These are phyloP conservation scores for Timema cristinae DNA, from an alignment of 2,888 invertebrate species.

Conservation along the genomic window DNA sequence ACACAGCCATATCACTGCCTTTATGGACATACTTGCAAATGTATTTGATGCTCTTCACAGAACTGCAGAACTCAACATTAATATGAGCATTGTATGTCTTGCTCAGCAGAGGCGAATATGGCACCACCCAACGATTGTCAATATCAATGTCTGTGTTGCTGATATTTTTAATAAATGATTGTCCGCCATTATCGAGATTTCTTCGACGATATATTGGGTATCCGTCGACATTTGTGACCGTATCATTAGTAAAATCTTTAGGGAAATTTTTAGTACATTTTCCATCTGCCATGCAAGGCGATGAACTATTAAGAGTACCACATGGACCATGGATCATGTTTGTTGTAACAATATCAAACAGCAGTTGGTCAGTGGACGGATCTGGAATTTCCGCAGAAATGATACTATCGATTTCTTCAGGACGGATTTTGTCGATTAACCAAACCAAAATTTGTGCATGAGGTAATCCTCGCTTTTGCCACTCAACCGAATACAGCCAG, in stretches of 20 bases:
- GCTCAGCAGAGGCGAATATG: conserved; percentile 5
- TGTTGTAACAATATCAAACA: conserved; percentile 26
- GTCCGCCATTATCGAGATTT: conserved; percentile 31
- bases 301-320: too few relatives aligned
- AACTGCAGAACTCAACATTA: conserved; percentile 10
- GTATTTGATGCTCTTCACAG: conserved; percentile 36
- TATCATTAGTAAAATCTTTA: conserved; percentile 33
- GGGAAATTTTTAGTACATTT: conserved; percentile 26
- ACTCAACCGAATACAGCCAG: conserved; percentile 36
- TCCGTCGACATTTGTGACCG: conserved; percentile 34
- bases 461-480: conserved; percentile 36
- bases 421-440: conserved; percentile 33
- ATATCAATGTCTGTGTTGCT: too few relatives aligned
- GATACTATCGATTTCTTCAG: conserved; percentile 37
- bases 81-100: neutral
- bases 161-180: too few relatives aligned
- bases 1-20: too few relatives aligned
- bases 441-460: conserved; percentile 13
- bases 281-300: too few relatives aligned
- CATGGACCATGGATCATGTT: too few relatives aligned
- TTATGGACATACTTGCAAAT: conserved; percentile 40
- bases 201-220: conserved; percentile 36
- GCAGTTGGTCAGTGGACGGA: conserved; percentile 14
- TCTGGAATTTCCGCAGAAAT: conserved; percentile 43
- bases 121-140: too few relatives aligned